Evolutionary conservation across 92 coral and sea anemone species (phyloP).

Genomic region (Ricordea florida): DNA sequence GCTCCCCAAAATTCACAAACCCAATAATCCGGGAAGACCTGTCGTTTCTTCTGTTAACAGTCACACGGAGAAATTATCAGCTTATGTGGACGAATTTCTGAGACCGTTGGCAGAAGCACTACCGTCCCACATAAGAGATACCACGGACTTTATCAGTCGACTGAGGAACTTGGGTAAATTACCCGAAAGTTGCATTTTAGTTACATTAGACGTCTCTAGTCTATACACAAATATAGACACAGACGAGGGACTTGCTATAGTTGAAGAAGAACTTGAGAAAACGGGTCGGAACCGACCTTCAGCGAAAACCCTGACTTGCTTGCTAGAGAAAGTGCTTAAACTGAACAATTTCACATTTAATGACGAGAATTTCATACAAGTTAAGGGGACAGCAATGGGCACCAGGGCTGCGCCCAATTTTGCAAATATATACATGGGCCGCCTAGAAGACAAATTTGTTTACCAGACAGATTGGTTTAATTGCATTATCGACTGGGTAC

Average conservation of each 20-base stretch:
- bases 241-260: no score
- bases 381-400: conserved; percentile 45
- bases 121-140: conserved; percentile 33
- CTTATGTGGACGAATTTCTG: conserved; percentile 39
- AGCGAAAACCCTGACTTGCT: conserved; percentile 16
- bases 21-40: conserved; percentile 30
- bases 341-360: conserved; percentile 32
- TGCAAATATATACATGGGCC: conserved; percentile 40
- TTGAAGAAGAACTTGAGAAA: conserved; percentile 4
- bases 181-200: conserved; percentile 5
- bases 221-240: no score
- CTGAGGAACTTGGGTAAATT: background rate
- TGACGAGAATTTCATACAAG: conserved; percentile 11
- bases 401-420: conserved; percentile 28
- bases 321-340: conserved; percentile 35
- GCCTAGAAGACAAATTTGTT: conserved; percentile 14
- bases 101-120: conserved; percentile 35
- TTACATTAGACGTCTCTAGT: no score
- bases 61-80: conserved; percentile 47
- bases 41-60: conserved; percentile 37
- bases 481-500: conserved; percentile 15
- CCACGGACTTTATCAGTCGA: conserved; percentile 3
- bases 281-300: conserved; percentile 1
- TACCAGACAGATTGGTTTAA: conserved; percentile 20
- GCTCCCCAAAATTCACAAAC: conserved; percentile 9